Conservation (phyloP, 2,888 invertebrate genomes). For the Autographa pulchrina region DNA sequence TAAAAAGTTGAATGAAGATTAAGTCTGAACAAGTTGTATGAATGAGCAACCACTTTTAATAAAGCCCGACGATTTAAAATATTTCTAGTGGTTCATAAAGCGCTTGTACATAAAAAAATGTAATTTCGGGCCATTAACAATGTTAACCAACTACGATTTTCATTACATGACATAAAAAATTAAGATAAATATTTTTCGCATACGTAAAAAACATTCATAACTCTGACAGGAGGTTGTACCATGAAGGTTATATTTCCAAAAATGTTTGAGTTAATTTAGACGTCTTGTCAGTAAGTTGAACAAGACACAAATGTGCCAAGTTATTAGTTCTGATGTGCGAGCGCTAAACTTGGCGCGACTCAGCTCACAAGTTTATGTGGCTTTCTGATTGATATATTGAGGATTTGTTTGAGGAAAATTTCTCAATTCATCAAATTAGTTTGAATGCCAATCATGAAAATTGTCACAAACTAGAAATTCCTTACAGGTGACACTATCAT, state of each 20-base stretch:
- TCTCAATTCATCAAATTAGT: no score
- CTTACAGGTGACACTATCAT: no score
- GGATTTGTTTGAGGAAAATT: not conserved
- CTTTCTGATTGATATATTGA: not conserved
- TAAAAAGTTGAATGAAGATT: not conserved
- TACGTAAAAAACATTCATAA: no score
- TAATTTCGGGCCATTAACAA: no score
- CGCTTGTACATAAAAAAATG: no score
- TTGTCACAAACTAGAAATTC: no score
- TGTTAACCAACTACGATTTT: no score
- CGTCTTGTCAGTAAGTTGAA: not conserved
- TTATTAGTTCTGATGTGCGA: not conserved
- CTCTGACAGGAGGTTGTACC: not conserved
- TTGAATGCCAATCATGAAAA: no score
- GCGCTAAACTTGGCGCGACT: not conserved
- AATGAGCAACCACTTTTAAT: not conserved
- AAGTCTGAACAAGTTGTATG: not conserved
- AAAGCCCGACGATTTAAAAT: not conserved
- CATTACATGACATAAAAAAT: no score
- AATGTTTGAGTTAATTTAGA: not conserved
- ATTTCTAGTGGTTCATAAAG: no score
- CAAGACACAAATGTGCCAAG: not conserved
- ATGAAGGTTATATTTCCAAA: not conserved
- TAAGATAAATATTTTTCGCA: no score
- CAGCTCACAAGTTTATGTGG: not conserved